Percentiles rank a stretch among this genome's conserved stretches.
phyloP scores from a whole-genome alignment of 2,888 invertebrate genomes.

The Nysson spinosus region DNA sequence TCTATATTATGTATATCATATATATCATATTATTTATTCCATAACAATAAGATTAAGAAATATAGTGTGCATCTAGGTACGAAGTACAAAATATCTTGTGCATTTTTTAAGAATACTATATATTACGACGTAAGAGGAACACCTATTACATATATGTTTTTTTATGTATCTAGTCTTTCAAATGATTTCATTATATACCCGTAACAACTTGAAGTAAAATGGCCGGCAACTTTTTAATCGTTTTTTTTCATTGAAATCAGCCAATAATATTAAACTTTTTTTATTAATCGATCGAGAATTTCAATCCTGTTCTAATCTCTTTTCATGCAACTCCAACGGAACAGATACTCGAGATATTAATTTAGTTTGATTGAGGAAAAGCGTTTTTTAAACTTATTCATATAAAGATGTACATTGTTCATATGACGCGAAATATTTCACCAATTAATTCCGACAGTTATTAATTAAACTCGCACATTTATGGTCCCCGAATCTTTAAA shows the following conservation, averaged over 20 bases:
- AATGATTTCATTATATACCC: conserved; percentile 16
- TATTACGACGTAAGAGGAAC: conserved; percentile 29
- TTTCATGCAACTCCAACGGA: too few relatives aligned
- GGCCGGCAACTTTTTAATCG: conserved; percentile 15
- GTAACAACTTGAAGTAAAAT: conserved; percentile 11
- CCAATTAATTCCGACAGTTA: conserved; percentile 30
- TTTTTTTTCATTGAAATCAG: too few relatives aligned
- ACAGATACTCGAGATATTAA: too few relatives aligned
- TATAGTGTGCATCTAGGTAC: conserved; percentile 49
- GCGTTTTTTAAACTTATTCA: too few relatives aligned
- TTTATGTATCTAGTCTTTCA: conserved; percentile 2
- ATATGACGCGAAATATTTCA: conserved; percentile 29
- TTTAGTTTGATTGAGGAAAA: too few relatives aligned
- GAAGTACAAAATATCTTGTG: conserved; percentile 65
- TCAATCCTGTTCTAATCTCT: too few relatives aligned
- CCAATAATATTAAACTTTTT: too few relatives aligned
- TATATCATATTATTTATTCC: conserved; percentile 4
- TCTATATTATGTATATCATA: not conserved
- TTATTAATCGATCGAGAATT: too few relatives aligned
- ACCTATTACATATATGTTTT: too few relatives aligned
- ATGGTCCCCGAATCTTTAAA: conserved; percentile 65
- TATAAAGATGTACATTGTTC: too few relatives aligned
- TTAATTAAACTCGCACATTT: conserved; percentile 53
- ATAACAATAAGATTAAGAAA: conserved; percentile 46
- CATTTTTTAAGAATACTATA: conserved; percentile 56